These are phyloP conservation scores for Sclerodermus sp. DNA, from an alignment of 2,888 invertebrate genomes.

Conservation along the genomic window DNA sequence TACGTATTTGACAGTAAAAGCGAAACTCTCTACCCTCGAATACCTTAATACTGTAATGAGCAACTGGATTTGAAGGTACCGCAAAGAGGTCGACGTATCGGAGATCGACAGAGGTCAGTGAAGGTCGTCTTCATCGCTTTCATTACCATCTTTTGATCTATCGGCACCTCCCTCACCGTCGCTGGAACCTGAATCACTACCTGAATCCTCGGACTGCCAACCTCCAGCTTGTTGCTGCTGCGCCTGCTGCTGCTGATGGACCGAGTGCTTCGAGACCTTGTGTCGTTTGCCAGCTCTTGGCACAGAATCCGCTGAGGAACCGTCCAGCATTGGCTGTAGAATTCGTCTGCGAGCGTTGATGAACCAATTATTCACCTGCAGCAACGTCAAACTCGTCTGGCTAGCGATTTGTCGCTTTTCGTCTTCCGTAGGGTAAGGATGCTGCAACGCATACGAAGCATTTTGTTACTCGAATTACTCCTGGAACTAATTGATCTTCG, in stretches of 20 bases:
- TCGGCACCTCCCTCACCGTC: constrained; percentile 49
- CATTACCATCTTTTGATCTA: constrained; percentile 51
- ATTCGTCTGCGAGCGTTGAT: constrained; percentile 91
- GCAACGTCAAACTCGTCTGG: constrained; percentile 83
- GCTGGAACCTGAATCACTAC: constrained; percentile 53
- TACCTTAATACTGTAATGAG: constrained; percentile 58
- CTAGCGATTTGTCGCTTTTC: constrained; percentile 88
- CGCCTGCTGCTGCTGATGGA: constrained; percentile 46
- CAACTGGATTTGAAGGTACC: constrained; percentile 55
- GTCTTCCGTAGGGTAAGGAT: constrained; percentile 94
- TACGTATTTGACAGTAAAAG: constrained; percentile 58
- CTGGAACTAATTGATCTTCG: too few species aligned
- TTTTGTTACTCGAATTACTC: too few species aligned
- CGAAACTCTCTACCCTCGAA: constrained; percentile 57
- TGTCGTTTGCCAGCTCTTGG: constrained; percentile 53
- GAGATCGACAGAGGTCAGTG: constrained; percentile 55
- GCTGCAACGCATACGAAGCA: constrained; percentile 68
- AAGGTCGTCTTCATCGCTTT: constrained; percentile 53
- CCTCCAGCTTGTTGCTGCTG: constrained; percentile 41
- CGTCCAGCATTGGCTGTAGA: constrained; percentile 89
- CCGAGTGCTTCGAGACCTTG: constrained; percentile 58
- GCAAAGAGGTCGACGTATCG: constrained; percentile 45
- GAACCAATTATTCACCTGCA: constrained; percentile 93
- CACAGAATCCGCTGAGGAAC: constrained; percentile 60
- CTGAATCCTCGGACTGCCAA: constrained; percentile 55